Conservation (phyloP, 1,140 invertebrate genomes). For the Tetraneura akinire region DNA sequence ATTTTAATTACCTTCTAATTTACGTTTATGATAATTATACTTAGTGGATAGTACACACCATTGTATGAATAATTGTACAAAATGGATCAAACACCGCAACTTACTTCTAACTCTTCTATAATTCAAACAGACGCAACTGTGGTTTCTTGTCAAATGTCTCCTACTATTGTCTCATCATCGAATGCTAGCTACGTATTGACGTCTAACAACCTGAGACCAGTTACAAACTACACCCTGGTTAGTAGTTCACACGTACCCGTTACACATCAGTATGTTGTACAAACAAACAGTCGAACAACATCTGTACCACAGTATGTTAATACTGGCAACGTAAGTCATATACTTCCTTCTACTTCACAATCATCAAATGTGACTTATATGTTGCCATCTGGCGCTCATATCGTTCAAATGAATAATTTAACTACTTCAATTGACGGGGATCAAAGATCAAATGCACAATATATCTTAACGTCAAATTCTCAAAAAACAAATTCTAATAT, state of each 20-base stretch:
- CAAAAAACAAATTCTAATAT: conserved; percentile 7
- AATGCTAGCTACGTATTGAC: neutral
- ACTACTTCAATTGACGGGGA: neutral
- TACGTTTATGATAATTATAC: no score
- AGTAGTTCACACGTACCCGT: neutral
- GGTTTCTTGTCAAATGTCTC: neutral
- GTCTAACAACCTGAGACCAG: neutral
- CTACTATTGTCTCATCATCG: neutral
- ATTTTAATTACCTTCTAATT: no score
- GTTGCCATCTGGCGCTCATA: conserved; percentile 42
- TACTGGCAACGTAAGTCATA: neutral
- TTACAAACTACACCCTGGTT: conserved; percentile 23
- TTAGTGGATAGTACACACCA: no score
- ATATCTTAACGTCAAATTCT: conserved; percentile 1
- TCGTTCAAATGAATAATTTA: conserved; percentile 27
- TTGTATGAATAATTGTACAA: neutral
- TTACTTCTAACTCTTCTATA: neutral
- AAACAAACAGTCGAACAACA: neutral
- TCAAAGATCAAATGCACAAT: neutral
- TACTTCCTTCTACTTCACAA: neutral
- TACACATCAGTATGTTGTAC: conserved; percentile 29
- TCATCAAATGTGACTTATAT: conserved; percentile 18
- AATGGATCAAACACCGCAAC: neutral
- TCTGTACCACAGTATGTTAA: neutral
- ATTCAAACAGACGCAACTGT: neutral